Base-by-base conservation (phyloP, 2,797 vertebrate species). In the Danio tinwini region DNA sequence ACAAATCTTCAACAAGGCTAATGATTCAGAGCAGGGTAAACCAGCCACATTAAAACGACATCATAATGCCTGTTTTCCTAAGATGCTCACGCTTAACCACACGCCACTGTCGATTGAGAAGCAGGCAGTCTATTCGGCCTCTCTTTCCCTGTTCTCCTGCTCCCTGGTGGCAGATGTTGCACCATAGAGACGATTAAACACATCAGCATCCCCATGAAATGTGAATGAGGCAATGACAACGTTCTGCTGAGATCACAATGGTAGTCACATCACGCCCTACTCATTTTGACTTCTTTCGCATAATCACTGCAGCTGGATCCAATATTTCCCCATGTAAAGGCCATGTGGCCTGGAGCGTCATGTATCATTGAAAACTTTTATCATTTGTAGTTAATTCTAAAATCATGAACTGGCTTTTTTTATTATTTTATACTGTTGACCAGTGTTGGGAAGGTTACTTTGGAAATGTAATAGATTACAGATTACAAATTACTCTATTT, bases 91-190 rank as follows among this genome's bases (percentile, higher is more conserved):
- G 58, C 86, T 91, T 87, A 89, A 89, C 85, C 90, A 88, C 86
- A 76, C 90, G 88, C 91, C 90, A 90, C 81, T 84, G 89, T 87
- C 87, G 86, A 91, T 90, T 91, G 89, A 80, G 73, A 87, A 82
- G 85, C 88, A 88, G 89, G 88, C 89, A 78, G 74, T 87, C 69
- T 64, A 62, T 71, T 55, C 10, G 19, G 58, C 14, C 14, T 49
- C 19, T 65, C 78, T 62, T 65, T 13, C 63, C 29, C 14, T 64
- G 11, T 71, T 50, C 45, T 75, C 80, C 82, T 72, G 76, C 81
- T 76, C 77, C 37, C 62, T 29, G 76, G 84, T 84, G 89, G 87
- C 91, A 92, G 88, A 93, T 91, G 90, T 87, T 86, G 81, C 84
- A 80, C 80, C 86, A 80, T 87, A 82, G 86, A 85, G 71, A 90